phyloP scores from a whole-genome alignment of 2,113 vertebrate species.

The Chloropsis hardwickii region DNA sequence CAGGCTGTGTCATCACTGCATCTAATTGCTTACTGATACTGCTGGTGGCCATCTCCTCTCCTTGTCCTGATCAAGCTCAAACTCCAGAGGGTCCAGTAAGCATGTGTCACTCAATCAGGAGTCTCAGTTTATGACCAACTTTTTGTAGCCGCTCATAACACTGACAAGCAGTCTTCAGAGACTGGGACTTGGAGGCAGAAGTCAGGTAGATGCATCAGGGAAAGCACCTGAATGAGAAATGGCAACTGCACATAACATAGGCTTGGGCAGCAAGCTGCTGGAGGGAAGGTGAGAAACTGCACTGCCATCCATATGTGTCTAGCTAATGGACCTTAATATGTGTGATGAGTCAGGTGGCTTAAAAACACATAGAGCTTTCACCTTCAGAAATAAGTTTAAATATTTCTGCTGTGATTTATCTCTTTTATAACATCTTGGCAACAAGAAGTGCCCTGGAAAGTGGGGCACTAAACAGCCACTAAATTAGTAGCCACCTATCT shows the following conservation, averaged over 20 bases:
- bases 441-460: neutral
- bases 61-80: neutral
- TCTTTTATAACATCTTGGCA: neutral
- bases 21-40: neutral
- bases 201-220: neutral
- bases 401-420: neutral
- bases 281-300: neutral
- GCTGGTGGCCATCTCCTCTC: neutral
- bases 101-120: fast-evolving
- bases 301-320: neutral
- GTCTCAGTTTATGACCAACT: neutral
- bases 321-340: neutral
- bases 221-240: neutral
- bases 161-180: neutral
- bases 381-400: neutral
- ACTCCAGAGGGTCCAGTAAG: neutral
- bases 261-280: neutral
- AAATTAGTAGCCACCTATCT: neutral
- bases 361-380: neutral
- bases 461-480: neutral
- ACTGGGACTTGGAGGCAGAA: neutral
- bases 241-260: neutral
- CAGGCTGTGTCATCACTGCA: fast-evolving
- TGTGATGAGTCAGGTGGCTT: neutral
- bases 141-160: neutral